Base-by-base conservation (phyloP, 2,113 vertebrate species). In the Syrrhaptes paradoxus region DNA sequence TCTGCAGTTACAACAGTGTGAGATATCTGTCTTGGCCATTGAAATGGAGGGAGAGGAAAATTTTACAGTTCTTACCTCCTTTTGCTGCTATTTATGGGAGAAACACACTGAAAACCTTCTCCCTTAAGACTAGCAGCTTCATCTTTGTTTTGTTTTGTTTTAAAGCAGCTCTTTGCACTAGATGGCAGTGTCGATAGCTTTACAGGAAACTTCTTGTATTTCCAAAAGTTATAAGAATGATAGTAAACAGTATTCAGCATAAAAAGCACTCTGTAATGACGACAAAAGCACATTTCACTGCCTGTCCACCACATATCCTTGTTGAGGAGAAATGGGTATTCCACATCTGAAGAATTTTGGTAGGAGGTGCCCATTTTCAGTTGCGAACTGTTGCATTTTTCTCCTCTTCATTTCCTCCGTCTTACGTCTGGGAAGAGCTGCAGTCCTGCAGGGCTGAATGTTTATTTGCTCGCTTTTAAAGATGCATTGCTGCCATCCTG, bases 181-280 rank as follows among this genome's bases (percentile, higher is more conserved):
- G 95, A 71, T 97, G 96, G 96, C 95, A 97, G 88, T 95, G 48
- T 90, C 48, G 86, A 34, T 89, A 84, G 59, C 86, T 93, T n/a
- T 86, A 7, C 31, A 19, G 51, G 29, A 88, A 91, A 63, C 11
- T 68, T 61, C 17, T 25, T 59, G 85, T 68, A 74, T 57, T 81
- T 80, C 11, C 24, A 45, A 86, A 81, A 90, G 68, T 31, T 1
- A 0, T n/a, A 89, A 83, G 32, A 78, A 29, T 24, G 5, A 45
- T 55, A 20, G 17, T 58, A 46, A 55, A 61, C 24, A 48, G 7
- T 41, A 63, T 59, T 63, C 46, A 51, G 6, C 14, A 49, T 61
- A 7, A 62, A 71, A 62, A 84, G 11, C 3, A 31, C 28, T 51
- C 48, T 48, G 17, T 38, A 16, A 10, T 62, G 31, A 79, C 46